phyloP scores from a whole-genome alignment of 2,113 vertebrate species.

The Psilopogon haemacephalus region DNA sequence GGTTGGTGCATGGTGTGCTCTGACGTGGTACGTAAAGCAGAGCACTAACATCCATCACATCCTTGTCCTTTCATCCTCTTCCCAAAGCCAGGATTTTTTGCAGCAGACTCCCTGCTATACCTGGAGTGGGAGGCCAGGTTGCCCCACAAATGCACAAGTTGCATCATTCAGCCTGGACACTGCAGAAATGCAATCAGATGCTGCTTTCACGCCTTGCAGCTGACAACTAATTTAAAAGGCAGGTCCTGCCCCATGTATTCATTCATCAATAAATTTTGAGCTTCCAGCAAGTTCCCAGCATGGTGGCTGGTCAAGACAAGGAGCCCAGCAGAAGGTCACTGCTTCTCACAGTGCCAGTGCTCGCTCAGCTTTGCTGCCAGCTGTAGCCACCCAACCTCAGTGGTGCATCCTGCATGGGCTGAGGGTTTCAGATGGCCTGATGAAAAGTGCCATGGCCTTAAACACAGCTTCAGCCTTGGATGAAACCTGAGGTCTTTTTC shows the following conservation, averaged over 20 bases:
- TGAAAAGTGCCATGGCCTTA: neutral
- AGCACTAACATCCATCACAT: neutral
- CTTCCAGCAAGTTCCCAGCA: neutral
- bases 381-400: neutral
- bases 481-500: neutral
- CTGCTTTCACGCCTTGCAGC: neutral
- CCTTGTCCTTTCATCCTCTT: neutral
- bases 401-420: neutral
- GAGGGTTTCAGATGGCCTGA: neutral
- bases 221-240: neutral
- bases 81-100: neutral
- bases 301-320: neutral
- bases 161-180: neutral
- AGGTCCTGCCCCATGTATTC: neutral
- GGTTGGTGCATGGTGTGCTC: neutral
- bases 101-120: neutral
- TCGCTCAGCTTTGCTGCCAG: neutral
- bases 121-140: neutral
- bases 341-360: rapidly evolving
- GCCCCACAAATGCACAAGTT: neutral
- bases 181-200: neutral
- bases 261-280: neutral
- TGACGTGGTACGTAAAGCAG: neutral
- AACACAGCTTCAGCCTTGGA: neutral
- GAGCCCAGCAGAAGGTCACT: neutral